Evolutionary conservation across 2,113 vertebrate genomes (phyloP), one percentile per base, ranked within the genome.

Genomic region (Oryzias melastigma): DNA sequence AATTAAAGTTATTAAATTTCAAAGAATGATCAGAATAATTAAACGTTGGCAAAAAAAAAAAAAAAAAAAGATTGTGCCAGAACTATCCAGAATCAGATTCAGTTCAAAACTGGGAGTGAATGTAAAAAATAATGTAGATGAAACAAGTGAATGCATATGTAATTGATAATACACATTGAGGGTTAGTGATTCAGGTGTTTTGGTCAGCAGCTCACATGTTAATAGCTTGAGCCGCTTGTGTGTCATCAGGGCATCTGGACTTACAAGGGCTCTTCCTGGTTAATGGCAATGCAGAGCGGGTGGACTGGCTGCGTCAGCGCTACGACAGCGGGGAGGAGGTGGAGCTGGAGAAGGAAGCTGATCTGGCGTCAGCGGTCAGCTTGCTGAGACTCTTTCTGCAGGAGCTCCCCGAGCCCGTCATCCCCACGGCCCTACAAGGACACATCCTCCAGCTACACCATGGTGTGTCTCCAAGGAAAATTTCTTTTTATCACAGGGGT

Each of bases 371-470:
- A 59, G 96, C 95, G 57, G 95, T 98, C 85, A 98, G 96, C 88
- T 90, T 98, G 87, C 94, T 98, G 83, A 93, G 96, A 76, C 95
- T 97, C 89, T 98, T 98, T 90, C 93, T 98, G 91, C 95, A 98
- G 84, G 95, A 96, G 91, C 95, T 98, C 90, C 96, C 96, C 61
- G 95, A 98, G 85, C 95, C 96, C 5, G 91, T 98, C 81, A 95
- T 98, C 65, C 95, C 95, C 68, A 91, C 90, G 57, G 93, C 90
- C 73, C 89, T 98, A 80, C 95, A 97, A 85, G 89, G 86, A 76
- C 94, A 95, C 89, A 93, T 98, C 71, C 92, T 97, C 78, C 95
- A 98, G 78, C 93, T 98, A 65, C 94, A 94, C 91, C 95, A 96
- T 94, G 96, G 96, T 98, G 82, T 58, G 76, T 76, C 35, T 12